These are phyloP conservation scores for Tupaia chinensis DNA, from an alignment of 2,113 vertebrate genomes.

Conservation along the genomic window DNA sequence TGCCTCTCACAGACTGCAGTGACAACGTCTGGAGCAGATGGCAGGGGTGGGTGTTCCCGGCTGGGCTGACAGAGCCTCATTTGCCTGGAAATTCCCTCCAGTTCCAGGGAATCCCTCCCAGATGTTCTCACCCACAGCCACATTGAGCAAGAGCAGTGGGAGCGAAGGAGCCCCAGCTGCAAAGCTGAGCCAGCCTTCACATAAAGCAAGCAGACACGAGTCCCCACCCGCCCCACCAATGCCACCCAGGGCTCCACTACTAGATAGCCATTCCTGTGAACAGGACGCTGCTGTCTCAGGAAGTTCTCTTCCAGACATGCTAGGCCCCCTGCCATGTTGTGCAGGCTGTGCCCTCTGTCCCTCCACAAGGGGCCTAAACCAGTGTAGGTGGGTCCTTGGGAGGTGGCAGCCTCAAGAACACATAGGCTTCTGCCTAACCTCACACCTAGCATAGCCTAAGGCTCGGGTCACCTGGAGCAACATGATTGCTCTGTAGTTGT, in stretches of 20 bases:
- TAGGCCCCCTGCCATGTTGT: no score
- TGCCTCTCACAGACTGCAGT: neutral
- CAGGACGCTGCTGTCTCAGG: neutral
- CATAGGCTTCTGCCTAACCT: neutral
- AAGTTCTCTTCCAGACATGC: neutral
- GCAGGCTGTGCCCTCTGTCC: neutral
- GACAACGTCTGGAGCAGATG: constrained; percentile 66
- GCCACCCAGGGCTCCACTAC: neutral
- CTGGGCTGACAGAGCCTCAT: constrained; percentile 41
- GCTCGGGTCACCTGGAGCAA: neutral
- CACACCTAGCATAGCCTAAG: neutral
- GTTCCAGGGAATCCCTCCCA: constrained; percentile 77
- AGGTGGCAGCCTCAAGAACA: neutral
- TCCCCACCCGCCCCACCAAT: neutral
- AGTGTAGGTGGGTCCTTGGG: neutral
- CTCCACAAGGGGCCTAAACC: neutral
- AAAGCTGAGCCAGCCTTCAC: neutral
- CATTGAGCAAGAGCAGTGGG: neutral
- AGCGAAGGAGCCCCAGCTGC: neutral
- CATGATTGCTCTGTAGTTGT: neutral
- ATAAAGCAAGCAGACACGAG: neutral
- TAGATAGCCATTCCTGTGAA: neutral
- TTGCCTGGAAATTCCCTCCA: constrained; percentile 68
- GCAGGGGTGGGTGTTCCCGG: constrained; percentile 70
- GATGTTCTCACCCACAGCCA: constrained; percentile 74